Evolutionary conservation across 2,113 vertebrate species (phyloP).

Genomic region (Vanacampus margaritifer): DNA sequence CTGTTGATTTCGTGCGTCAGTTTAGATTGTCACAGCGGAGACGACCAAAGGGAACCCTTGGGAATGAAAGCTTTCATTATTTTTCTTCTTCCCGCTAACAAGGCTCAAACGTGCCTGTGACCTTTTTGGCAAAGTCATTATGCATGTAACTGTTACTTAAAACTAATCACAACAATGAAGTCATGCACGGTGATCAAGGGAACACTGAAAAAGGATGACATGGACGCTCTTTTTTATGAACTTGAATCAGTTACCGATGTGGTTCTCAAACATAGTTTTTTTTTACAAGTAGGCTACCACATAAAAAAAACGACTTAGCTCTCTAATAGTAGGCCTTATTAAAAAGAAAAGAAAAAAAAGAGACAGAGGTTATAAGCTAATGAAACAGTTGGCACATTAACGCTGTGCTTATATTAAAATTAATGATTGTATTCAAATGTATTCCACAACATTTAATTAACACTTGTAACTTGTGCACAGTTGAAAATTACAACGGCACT

Average conservation of each 20-base stretch:
- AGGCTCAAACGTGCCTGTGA: conserved; percentile 10
- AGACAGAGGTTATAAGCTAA: no score
- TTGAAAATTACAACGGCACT: no score
- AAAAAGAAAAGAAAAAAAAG: no score
- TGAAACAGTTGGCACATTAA: no score
- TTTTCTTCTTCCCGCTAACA: conserved; percentile 11
- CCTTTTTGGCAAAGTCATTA: conserved; percentile 1
- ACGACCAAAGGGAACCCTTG: conserved; percentile 4
- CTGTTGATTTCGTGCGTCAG: conserved; percentile 50
- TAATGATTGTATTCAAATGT: no score
- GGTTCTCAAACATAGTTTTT: neutral
- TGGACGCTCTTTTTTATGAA: neutral
- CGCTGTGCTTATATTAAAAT: no score
- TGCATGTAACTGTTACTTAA: conserved; percentile 22
- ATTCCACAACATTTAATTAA: no score
- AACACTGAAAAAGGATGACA: neutral
- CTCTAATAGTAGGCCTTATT: no score
- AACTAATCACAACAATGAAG: conserved; percentile 14
- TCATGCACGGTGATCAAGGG: neutral
- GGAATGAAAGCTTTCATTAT: conserved; percentile 2
- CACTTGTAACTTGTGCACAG: no score
- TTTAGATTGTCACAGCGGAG: conserved; percentile 35
- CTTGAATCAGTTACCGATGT: neutral
- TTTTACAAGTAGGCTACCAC: neutral
- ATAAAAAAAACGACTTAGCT: no score